phyloP scores from a whole-genome alignment of 1,140 invertebrate species.

The Drosophila kohkoa region DNA sequence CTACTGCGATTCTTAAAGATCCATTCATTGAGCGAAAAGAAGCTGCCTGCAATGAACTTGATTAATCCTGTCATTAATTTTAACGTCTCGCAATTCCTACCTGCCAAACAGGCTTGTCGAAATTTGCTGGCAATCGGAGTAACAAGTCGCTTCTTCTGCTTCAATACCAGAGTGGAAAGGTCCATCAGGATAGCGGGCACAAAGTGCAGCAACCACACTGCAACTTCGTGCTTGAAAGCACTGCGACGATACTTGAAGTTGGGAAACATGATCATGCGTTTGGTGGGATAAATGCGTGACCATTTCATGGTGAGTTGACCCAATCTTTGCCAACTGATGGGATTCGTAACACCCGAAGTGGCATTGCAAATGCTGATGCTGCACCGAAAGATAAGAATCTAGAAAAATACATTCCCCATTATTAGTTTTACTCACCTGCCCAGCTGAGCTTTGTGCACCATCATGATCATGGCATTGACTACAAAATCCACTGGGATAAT shows the following conservation, averaged over 20 bases:
- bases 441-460: slow-evolving; percentile 88
- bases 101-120: slow-evolving; percentile 89
- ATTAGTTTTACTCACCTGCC: slow-evolving; percentile 50
- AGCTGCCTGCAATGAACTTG: slow-evolving; percentile 87
- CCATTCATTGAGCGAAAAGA: slow-evolving; percentile 95
- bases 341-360: slow-evolving; percentile 93
- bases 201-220: slow-evolving; percentile 90
- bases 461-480: slow-evolving; percentile 92
- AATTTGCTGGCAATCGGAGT: slow-evolving; percentile 93
- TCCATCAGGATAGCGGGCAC: slow-evolving; percentile 93
- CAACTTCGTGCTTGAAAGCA: slow-evolving; percentile 89
- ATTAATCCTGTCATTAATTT: not conserved
- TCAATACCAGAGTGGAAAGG: slow-evolving; percentile 86
- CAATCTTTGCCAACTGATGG: slow-evolving; percentile 93
- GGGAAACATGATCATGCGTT: slow-evolving; percentile 95
- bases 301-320: slow-evolving; percentile 89
- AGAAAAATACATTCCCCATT: not conserved
- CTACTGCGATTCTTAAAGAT: slow-evolving; percentile 92
- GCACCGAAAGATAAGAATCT: not conserved
- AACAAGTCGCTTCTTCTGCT: slow-evolving; percentile 93
- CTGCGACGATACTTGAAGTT: slow-evolving; percentile 92
- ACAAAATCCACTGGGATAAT: slow-evolving; percentile 96
- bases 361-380: slow-evolving; percentile 93
- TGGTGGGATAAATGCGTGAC: slow-evolving; percentile 90
- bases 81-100: slow-evolving; percentile 32